Evolutionary conservation across 2,888 invertebrate species (phyloP), one percentile per base, ranked within the genome.

Genomic region (Charanyca ferruginea): DNA sequence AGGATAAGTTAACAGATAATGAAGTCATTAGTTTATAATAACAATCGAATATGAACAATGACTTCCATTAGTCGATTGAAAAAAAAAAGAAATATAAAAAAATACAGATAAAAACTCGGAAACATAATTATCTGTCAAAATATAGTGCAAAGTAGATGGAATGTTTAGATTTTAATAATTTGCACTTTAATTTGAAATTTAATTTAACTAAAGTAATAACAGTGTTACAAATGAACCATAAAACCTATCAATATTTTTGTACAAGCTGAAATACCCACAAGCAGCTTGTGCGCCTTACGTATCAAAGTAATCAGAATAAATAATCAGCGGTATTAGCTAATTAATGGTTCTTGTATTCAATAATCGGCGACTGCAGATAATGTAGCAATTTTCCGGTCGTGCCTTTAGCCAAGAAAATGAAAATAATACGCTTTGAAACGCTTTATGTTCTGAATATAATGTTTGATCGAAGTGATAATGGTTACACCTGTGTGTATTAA

Each of bases 261-360:
- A 20, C 22, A 32, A 5, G 16, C 49, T 52, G 38, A 48, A 65
- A 35, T 42, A 35, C 54, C 18, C 44, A 38, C 20, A 52, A 42
- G 47, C 49, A 63, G 41, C 32, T 62, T 44, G 47, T 62, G 44
- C 61, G 55, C 53, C 66, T 53, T 65, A 59, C 61, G 42, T 57
- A 57, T 42, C 22, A 22, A 52, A 32, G 63, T 63, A 66, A 68
- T 76, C 48, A 49, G 65, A 62, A 22, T 69, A 83, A 62, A 22
- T 69, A 83, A 70, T 78, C 67, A 61, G 70, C 63, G 74, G 65
- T 77, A 63, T 45, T 66, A 74, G 52, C 60, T 83, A 84, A 84
- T 84, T 85, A 81, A 42, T 52, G 63, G 64, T 67, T 75, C 73
- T 59, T 73, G 23, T 74, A 67, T 65, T 72, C 57, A 75, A 72